phyloP scores from a whole-genome alignment of 1,140 invertebrate species.

The Cydia fagiglandana region DNA sequence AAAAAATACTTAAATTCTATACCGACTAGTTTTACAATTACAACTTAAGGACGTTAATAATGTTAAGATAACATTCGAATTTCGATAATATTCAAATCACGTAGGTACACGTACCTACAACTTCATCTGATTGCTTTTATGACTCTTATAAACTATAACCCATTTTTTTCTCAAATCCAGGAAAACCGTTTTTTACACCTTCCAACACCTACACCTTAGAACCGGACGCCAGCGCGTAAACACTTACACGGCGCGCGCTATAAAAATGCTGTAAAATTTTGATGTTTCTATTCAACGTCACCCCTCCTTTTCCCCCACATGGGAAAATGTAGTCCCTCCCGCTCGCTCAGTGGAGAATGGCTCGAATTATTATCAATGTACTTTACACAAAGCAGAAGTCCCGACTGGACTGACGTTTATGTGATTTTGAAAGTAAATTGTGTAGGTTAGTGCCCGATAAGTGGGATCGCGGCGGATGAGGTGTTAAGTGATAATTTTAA shows the following conservation, averaged over 20 bases:
- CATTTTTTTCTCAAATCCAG: neutral
- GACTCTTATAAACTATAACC: neutral
- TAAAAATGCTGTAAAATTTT: constrained; percentile 79
- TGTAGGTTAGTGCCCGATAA: constrained; percentile 72
- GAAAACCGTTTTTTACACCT: constrained; percentile 5
- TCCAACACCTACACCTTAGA: constrained; percentile 41
- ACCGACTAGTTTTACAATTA: too few relatives aligned
- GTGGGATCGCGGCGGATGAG: constrained; percentile 59
- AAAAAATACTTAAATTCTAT: too few relatives aligned
- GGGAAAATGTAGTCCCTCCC: constrained; percentile 42
- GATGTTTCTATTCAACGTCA: constrained; percentile 74
- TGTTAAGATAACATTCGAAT: too few relatives aligned
- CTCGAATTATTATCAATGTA: constrained; percentile 77
- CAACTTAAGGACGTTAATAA: too few relatives aligned
- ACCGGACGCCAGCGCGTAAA: constrained; percentile 71
- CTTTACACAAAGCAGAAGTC: constrained; percentile 78
- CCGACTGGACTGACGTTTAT: constrained; percentile 71
- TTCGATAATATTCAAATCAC: too few relatives aligned
- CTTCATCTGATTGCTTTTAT: neutral
- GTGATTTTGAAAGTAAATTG: constrained; percentile 76
- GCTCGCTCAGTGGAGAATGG: constrained; percentile 58
- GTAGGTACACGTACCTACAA: neutral
- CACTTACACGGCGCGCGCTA: constrained; percentile 63
- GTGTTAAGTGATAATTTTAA: constrained; percentile 74
- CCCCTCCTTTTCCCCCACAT: constrained; percentile 44